These are phyloP conservation scores for Argyresthia goedartella DNA, from an alignment of 2,888 invertebrate genomes.

Conservation along the genomic window DNA sequence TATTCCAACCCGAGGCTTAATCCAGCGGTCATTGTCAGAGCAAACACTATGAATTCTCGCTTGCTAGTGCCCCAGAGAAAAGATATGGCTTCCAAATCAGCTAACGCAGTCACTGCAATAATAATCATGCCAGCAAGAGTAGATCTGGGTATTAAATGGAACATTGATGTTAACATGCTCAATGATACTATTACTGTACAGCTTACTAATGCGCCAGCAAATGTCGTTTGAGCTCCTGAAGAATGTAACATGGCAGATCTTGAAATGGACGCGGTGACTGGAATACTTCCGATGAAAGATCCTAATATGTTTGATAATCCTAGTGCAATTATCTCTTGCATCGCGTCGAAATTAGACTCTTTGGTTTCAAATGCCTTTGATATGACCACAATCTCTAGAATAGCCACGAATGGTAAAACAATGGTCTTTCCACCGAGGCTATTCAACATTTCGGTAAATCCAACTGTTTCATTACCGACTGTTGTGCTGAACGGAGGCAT, in stretches of 20 bases:
- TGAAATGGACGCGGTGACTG: conserved; percentile 83
- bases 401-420: conserved; percentile 71
- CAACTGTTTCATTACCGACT: conserved; percentile 54
- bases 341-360: conserved; percentile 73
- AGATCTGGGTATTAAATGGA: conserved; percentile 81
- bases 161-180: conserved; percentile 78
- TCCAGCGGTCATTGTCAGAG: background rate
- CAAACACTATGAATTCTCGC: background rate
- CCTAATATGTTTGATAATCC: conserved; percentile 82
- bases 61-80: background rate
- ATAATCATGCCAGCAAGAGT: conserved; percentile 85
- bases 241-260: conserved; percentile 87
- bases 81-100: background rate
- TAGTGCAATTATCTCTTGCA: conserved; percentile 83
- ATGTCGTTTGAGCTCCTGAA: conserved; percentile 79
- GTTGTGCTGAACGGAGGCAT: conserved; percentile 52
- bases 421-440: conserved; percentile 60
- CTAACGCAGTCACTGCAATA: conserved; percentile 16
- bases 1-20: background rate
- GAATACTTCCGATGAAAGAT: conserved; percentile 84
- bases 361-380: conserved; percentile 76
- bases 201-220: background rate
- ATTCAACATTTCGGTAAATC: conserved; percentile 66
- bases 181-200: conserved; percentile 77
- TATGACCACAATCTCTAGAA: conserved; percentile 74